Percentiles rank a stretch among this genome's conserved stretches.
Conservation (phyloP, 2,888 invertebrate genomes). For the Ophraella communa region DNA sequence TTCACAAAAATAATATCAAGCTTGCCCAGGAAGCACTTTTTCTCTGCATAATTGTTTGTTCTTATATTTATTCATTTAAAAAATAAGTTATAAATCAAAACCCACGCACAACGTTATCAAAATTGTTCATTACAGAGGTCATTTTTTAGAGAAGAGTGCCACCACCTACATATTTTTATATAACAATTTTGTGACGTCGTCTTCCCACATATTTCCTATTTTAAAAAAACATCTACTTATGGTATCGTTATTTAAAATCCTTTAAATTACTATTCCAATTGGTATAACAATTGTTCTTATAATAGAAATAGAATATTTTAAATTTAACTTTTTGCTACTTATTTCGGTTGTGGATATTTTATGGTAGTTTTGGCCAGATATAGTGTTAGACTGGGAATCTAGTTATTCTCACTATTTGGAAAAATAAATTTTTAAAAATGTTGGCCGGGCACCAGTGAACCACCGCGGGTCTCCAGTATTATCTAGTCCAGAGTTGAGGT, state of each 20-base stretch:
- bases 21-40: no score
- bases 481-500: slow-evolving; percentile 67
- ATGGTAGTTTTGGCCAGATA: slow-evolving; percentile 24
- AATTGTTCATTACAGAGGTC: background rate
- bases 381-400: slow-evolving; percentile 28
- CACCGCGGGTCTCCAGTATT: slow-evolving; percentile 68
- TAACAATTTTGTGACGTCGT: background rate
- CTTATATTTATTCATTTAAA: slow-evolving; percentile 7
- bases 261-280: no score
- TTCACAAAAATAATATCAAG: no score
- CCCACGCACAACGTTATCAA: background rate
- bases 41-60: background rate
- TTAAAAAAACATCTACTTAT: background rate
- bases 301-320: background rate
- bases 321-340: background rate
- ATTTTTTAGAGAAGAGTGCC: background rate
- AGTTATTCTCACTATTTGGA: slow-evolving; percentile 19
- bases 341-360: slow-evolving; percentile 13
- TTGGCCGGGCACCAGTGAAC: slow-evolving; percentile 63
- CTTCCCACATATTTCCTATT: background rate
- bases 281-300: background rate
- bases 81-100: slow-evolving; percentile 8
- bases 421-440: slow-evolving; percentile 5
- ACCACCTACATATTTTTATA: background rate
- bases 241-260: no score